phyloP scores from a whole-genome alignment of 2,797 vertebrate genomes.

The Crenuchus spilurus region DNA sequence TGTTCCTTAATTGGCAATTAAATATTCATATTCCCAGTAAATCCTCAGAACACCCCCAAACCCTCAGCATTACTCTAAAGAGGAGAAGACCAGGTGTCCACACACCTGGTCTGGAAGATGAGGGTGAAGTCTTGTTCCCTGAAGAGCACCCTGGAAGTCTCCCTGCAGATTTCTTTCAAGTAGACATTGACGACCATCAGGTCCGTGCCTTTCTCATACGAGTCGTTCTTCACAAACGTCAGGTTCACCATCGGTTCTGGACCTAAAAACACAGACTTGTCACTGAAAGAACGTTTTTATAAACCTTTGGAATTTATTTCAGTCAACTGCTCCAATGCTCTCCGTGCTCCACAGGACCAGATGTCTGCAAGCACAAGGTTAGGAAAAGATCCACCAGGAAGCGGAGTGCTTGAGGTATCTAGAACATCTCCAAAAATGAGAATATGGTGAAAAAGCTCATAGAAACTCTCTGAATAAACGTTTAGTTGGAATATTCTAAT shows the following conservation, averaged over 20 bases:
- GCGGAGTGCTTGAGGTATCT: neutral
- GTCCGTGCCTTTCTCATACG: constrained; percentile 95
- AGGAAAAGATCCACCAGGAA: neutral
- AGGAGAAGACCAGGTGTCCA: neutral
- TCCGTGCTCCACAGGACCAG: neutral
- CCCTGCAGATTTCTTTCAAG: constrained; percentile 89
- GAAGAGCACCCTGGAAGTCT: constrained; percentile 89
- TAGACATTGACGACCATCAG: constrained; percentile 98
- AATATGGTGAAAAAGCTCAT: too few relatives aligned
- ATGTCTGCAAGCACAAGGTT: neutral
- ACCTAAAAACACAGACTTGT: constrained; percentile 61
- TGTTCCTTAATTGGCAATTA: too few relatives aligned
- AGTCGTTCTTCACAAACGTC: constrained; percentile 90
- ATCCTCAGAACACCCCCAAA: neutral
- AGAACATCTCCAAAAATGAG: too few relatives aligned
- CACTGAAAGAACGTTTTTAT: neutral
- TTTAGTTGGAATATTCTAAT: too few relatives aligned
- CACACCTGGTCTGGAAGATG: constrained; percentile 95
- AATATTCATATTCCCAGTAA: too few relatives aligned
- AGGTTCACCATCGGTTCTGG: constrained; percentile 91
- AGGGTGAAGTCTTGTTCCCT: constrained; percentile 97
- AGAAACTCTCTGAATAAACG: too few relatives aligned
- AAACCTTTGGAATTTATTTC: neutral
- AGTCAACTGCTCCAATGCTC: neutral
- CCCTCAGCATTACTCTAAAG: neutral